Evolutionary conservation across 1,140 invertebrate genomes (phyloP), one percentile per base, ranked within the genome.

Genomic region (Apis dorsata): DNA sequence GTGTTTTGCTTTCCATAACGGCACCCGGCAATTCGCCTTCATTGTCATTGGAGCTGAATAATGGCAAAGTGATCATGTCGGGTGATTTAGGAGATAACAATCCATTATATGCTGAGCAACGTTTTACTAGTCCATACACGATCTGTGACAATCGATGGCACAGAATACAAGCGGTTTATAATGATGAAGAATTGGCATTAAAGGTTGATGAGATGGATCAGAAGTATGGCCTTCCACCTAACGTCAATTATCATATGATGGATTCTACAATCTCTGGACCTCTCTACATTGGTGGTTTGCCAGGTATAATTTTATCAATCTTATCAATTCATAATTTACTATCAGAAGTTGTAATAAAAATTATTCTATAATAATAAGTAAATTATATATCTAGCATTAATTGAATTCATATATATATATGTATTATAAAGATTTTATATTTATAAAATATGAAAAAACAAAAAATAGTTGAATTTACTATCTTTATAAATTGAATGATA

Each of bases 131-230:
- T 72, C 95, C 95, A 69, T 96, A 95, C 88, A 94, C 95, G 1
- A 93, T 97, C 5, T 99, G 98, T 93, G 97, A 98, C 93, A 97
- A 98, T 85, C 95, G 95, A 87, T 99, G 98, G 98, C 98, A 99
- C 92, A 95, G 95, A 79, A 96, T 98, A 21, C 95, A 96, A 70
- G 98, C 97, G 0, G 94, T 96, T 11, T 97, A 97, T 88, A 95
- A 96, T 11, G 95, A 95, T 65, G 95, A 96, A 78, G 95, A 96
- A 84, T 92, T 98, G 1, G 95, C 95, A 1, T 91, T 98, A 2
- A 95, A 96, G 83, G 96, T 98, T 1, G 97, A 98, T 92, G 95
- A 96, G 51, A 87, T 95, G 74, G 94, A 93, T 89, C 94, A 93
- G 86, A 95, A 90, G 90, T 95, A 92, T 88, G 94, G 93, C 71